These are phyloP conservation scores for Gasteruption jaculator DNA, from an alignment of 2,888 invertebrate species.

Conservation along the genomic window DNA sequence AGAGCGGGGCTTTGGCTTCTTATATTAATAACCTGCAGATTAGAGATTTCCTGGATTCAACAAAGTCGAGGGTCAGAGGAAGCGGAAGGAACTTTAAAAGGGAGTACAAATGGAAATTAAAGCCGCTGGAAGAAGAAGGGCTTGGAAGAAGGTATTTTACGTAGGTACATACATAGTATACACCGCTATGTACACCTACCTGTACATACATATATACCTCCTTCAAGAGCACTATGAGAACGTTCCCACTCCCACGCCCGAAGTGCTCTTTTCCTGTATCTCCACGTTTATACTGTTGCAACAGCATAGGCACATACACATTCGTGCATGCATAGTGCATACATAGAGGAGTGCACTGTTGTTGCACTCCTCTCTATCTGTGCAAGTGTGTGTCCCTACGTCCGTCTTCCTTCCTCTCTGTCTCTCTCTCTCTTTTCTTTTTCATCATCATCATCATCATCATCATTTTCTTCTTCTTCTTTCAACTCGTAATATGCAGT, in stretches of 20 bases:
- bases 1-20: too few species aligned
- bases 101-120: slow-evolving; percentile 31
- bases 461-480: too few species aligned
- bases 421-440: slow-evolving; percentile 18
- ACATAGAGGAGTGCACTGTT: too few species aligned
- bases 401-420: slow-evolving; percentile 25
- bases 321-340: too few species aligned
- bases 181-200: too few species aligned
- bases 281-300: too few species aligned
- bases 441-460: too few species aligned
- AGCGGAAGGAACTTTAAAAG: slow-evolving; percentile 22
- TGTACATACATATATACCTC: too few species aligned
- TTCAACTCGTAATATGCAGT: too few species aligned
- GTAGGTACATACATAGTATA: slow-evolving; percentile 29
- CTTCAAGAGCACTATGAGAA: slow-evolving; percentile 48
- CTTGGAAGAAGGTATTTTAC: slow-evolving; percentile 25
- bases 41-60: not conserved
- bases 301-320: too few species aligned
- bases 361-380: slow-evolving; percentile 6
- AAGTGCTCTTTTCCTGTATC: slow-evolving; percentile 44
- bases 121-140: slow-evolving; percentile 23
- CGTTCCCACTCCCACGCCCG: slow-evolving; percentile 50
- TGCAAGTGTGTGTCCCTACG: slow-evolving; percentile 14
- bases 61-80: slow-evolving; percentile 7
- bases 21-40: slow-evolving; percentile 6